A percentile compares a stretch with the other conserved stretches of the same genome.
phyloP scores from a whole-genome alignment of 2,888 invertebrate genomes.

The Lysandra coridon region DNA sequence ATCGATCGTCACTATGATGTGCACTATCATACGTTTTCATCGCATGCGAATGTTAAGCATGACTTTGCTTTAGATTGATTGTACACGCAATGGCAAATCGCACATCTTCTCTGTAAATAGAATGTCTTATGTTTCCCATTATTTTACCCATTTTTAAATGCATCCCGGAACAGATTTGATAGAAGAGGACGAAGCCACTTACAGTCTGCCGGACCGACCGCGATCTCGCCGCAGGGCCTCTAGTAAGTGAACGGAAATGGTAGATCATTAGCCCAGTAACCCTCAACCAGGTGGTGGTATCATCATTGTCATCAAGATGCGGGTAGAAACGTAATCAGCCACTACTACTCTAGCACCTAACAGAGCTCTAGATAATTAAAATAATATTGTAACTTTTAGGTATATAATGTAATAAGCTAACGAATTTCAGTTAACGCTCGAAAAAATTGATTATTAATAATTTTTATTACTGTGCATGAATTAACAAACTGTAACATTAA shows the following conservation, averaged over 20 bases:
- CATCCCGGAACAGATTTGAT: slow-evolving; percentile 74
- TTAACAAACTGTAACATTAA: slow-evolving; percentile 11
- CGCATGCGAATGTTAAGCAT: slow-evolving; percentile 62
- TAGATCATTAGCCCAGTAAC: slow-evolving; percentile 14
- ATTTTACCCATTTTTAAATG: slow-evolving; percentile 54
- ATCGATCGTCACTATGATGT: slow-evolving; percentile 26
- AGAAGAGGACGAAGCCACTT: slow-evolving; percentile 79
- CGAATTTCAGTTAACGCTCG: not conserved
- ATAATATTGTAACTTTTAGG: not conserved
- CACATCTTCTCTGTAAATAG: slow-evolving; percentile 44
- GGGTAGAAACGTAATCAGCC: slow-evolving; percentile 5
- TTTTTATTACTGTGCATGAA: not conserved
- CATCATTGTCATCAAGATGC: not conserved
- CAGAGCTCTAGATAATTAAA: slow-evolving; percentile 18
- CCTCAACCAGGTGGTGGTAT: not conserved
- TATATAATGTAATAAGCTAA: not conserved
- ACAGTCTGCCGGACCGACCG: slow-evolving; percentile 69
- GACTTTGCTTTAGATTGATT: slow-evolving; percentile 55
- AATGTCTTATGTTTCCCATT: slow-evolving; percentile 46
- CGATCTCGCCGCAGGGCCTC: slow-evolving; percentile 78
- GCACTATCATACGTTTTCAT: slow-evolving; percentile 40
- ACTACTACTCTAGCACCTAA: slow-evolving; percentile 28
- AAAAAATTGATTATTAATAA: not conserved
- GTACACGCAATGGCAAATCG: slow-evolving; percentile 48
- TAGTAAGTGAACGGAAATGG: slow-evolving; percentile 67